phyloP scores from a whole-genome alignment of 1,140 invertebrate genomes.

The Drosophila subpulchrella region DNA sequence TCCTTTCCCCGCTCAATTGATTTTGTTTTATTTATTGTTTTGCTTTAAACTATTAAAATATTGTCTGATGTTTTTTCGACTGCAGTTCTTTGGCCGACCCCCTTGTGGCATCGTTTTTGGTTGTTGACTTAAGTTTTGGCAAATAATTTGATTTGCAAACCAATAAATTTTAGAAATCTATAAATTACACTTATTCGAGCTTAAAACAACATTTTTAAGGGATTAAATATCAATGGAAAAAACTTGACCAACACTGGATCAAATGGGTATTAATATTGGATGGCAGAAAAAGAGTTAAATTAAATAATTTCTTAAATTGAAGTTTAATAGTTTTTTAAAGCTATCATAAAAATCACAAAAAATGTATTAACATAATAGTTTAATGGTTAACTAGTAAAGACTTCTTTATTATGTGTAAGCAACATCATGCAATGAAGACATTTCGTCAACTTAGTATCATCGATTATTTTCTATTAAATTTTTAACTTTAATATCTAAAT shows the following conservation, averaged over 20 bases:
- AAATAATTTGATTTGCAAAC: constrained; percentile 82
- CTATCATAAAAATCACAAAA: too few relatives aligned
- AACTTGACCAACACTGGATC: constrained; percentile 4
- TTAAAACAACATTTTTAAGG: constrained; percentile 56
- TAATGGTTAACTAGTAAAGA: too few relatives aligned
- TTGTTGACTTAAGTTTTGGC: constrained; percentile 82
- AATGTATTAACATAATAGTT: too few relatives aligned
- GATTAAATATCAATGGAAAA: constrained; percentile 29
- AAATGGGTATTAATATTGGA: not conserved
- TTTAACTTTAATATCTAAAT: too few relatives aligned
- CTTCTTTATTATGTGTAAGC: too few relatives aligned
- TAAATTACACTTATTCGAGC: constrained; percentile 74
- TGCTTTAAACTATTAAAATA: constrained; percentile 84
- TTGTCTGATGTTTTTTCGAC: constrained; percentile 58
- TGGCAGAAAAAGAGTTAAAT: not conserved
- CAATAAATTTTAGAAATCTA: constrained; percentile 70
- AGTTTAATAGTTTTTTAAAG: not conserved
- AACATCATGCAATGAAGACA: too few relatives aligned
- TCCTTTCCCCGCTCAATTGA: constrained; percentile 60
- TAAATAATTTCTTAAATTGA: not conserved
- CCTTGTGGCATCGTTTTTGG: constrained; percentile 78
- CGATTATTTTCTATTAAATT: too few relatives aligned
- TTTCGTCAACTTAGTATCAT: too few relatives aligned
- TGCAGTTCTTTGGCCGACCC: constrained; percentile 52
- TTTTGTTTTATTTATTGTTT: constrained; percentile 83